These are phyloP conservation scores for Drosophila equinoxialis DNA, from an alignment of 1,140 invertebrate species.

Conservation along the genomic window DNA sequence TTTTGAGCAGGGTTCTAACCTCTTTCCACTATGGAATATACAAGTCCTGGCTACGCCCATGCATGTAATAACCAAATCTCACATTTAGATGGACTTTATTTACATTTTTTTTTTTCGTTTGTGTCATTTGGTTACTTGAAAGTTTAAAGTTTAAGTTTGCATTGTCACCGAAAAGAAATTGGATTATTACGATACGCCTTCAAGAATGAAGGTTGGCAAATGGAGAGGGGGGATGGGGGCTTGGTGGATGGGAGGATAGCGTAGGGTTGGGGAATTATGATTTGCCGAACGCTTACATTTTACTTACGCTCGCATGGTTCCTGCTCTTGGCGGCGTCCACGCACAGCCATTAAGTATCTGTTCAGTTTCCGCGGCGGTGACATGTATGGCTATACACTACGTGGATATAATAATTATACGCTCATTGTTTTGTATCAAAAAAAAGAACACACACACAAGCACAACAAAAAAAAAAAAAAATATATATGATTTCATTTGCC, in stretches of 20 bases:
- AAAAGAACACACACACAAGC: not conserved
- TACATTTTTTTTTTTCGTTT: not conserved
- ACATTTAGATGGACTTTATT: slow-evolving; percentile 1
- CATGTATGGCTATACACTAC: slow-evolving; percentile 32
- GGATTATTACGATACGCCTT: slow-evolving; percentile 5
- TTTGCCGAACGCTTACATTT: slow-evolving; percentile 18
- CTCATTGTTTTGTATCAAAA: not conserved
- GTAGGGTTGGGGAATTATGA: not conserved
- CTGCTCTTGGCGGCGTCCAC: slow-evolving; percentile 39
- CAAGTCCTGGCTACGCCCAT: slow-evolving; percentile 5
- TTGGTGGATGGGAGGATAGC: too few species aligned
- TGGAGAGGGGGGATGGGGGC: not conserved
- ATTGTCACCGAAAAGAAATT: slow-evolving; percentile 4
- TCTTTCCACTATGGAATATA: not conserved
- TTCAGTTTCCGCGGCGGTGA: slow-evolving; percentile 56
- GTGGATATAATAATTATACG: not conserved
- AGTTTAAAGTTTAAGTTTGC: too few species aligned
- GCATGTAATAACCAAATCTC: slow-evolving; percentile 12
- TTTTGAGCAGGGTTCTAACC: not conserved
- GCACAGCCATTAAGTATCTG: slow-evolving; percentile 69
- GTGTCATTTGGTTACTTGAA: too few species aligned
- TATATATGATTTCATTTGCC: not conserved
- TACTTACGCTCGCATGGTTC: slow-evolving; percentile 52
- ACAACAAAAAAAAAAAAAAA: too few species aligned
- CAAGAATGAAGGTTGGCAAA: too few species aligned